Evolutionary conservation across 2,113 vertebrate species (phyloP), one percentile per base, ranked within the genome.

Genomic region (Psittacula cyanocephala): DNA sequence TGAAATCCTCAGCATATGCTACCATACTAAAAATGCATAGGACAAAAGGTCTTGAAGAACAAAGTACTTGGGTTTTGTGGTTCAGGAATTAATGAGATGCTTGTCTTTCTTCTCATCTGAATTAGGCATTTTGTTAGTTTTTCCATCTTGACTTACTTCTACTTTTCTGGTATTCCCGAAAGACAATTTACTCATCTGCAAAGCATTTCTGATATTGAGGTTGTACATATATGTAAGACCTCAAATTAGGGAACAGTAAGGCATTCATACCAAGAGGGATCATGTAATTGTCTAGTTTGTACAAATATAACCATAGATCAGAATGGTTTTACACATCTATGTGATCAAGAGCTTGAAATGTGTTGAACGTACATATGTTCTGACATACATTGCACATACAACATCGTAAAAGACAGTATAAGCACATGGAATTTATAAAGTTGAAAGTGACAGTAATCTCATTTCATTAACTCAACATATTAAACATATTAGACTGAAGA

Each of bases 321-420:
- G 39, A 76, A 50, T 33, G 37, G 13, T 44, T 90, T 85, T 82
- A 41, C 6, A 79, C 6, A 35, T 63, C 78, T 85, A 15, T 35
- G 11, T 44, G 11, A 47, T 49, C 7, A 69, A 55, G 31, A 64
- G 13, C 28, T 74, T 88, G 44, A 80, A 57, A 49, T 1, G 2
- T 13, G 5, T 37, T 78, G 71, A 69, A 62, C 6, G 7, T 62
- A 19, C 13, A 20, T 52, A 17, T 0, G 0, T 79, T 89, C 11
- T 87, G 4, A 41, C 14, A n/a, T 52, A 31, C 0, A 0, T 39
- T 89, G 25, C 31, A 41, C 16, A 4, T 53, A 3, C 29, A 76
- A 3, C 11, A 25, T 78, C 39, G 28, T 50, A 57, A 67, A 46
- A 49, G 14, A 27, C 25, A 22, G 10, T 29, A 33, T 47, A 67